A percentile compares a stretch with the other conserved stretches of the same genome.
Conservation (phyloP, 2,888 invertebrate genomes). For the Alviniconcha strummeri region DNA sequence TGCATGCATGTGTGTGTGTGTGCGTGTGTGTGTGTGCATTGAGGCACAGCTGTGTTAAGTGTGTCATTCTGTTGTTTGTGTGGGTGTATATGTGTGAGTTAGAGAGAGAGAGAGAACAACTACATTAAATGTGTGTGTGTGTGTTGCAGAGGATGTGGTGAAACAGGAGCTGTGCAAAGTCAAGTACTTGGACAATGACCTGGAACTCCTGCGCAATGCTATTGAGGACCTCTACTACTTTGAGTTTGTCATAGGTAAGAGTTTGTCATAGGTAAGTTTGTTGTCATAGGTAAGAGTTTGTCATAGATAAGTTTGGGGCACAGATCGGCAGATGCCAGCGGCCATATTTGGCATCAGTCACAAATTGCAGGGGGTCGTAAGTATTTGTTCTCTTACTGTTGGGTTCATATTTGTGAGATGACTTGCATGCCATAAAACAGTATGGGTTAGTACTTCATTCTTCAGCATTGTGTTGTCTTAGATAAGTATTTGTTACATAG, state of each 20-base stretch:
- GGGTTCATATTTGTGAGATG: no score
- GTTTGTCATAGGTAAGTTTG: no score
- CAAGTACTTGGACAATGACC: constrained; percentile 69
- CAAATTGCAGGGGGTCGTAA: no score
- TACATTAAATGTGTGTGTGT: background rate
- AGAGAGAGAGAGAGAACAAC: no score
- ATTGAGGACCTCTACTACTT: constrained; percentile 77
- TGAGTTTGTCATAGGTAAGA: constrained; percentile 75
- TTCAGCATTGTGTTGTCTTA: no score
- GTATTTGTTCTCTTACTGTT: no score
- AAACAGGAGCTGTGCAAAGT: constrained; percentile 73
- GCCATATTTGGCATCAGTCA: no score
- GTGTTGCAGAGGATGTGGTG: constrained; percentile 65
- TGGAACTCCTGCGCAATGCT: constrained; percentile 72
- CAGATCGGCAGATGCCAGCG: no score
- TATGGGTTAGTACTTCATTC: no score
- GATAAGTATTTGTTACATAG: no score
- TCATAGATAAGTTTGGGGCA: no score
- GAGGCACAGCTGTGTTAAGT: background rate
- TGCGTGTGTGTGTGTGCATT: background rate
- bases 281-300: constrained; percentile 73
- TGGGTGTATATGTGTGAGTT: background rate
- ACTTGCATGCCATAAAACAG: no score
- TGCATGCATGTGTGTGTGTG: background rate
- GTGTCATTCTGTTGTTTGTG: background rate